phyloP scores from a whole-genome alignment of 2,888 invertebrate species.

The Geophilus truncorum region DNA sequence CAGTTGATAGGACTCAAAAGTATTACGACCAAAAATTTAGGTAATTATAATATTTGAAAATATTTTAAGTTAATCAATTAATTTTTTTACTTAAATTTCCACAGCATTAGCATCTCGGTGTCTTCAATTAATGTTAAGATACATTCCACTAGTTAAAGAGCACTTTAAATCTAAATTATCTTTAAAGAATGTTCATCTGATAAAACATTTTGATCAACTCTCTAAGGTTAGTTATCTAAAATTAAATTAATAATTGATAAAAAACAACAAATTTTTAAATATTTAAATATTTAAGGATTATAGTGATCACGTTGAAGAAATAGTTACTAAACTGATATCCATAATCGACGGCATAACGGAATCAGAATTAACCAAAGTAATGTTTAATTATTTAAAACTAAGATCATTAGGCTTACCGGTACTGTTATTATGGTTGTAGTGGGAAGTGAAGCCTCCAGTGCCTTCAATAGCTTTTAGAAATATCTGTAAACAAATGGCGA shows the following conservation, averaged over 20 bases:
- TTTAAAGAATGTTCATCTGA: slow-evolving; percentile 46
- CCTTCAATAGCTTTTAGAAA: slow-evolving; percentile 66
- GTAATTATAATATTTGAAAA: slow-evolving; percentile 42
- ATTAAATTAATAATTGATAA: background rate
- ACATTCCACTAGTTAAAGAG: slow-evolving; percentile 51
- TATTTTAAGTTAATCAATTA: background rate
- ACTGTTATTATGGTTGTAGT: slow-evolving; percentile 50
- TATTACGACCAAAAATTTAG: slow-evolving; percentile 90
- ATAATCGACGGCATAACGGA: slow-evolving; percentile 82
- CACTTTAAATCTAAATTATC: slow-evolving; percentile 48
- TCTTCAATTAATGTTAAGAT: slow-evolving; percentile 46
- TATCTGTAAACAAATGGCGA: slow-evolving; percentile 68
- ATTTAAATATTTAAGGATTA: slow-evolving; percentile 43
- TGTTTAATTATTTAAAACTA: background rate
- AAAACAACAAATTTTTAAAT: slow-evolving; percentile 5
- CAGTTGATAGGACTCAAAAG: slow-evolving; percentile 89
- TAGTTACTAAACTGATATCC: slow-evolving; percentile 81
- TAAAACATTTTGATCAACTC: slow-evolving; percentile 49
- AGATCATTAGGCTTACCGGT: background rate
- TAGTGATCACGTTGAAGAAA: slow-evolving; percentile 83
- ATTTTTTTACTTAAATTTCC: background rate
- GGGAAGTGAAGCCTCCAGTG: slow-evolving; percentile 93
- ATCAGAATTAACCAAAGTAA: slow-evolving; percentile 62
- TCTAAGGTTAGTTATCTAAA: slow-evolving; percentile 44
- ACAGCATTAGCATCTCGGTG: slow-evolving; percentile 35